Percentiles rank a stretch among this genome's conserved stretches.
Evolutionary conservation across 2,888 invertebrate genomes (phyloP).

Genomic region (Pachycephus smyrnensis): DNA sequence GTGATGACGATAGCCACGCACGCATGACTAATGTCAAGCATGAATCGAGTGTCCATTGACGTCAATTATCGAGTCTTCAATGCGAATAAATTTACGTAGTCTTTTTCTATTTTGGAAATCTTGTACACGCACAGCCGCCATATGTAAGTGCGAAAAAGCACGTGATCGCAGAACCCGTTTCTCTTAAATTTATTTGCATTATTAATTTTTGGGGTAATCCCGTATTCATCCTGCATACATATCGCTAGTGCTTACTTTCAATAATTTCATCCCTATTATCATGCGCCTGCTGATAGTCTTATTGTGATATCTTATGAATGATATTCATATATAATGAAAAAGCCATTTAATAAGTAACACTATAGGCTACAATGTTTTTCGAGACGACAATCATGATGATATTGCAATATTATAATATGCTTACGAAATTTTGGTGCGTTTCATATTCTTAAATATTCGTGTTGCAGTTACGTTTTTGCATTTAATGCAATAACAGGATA

Average conservation of each 20-base stretch:
- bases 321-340: no score
- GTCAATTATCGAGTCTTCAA: neutral
- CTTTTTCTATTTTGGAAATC: neutral
- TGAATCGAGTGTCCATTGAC: neutral
- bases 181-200: neutral
- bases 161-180: neutral
- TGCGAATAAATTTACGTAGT: neutral
- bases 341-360: neutral
- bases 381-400: neutral
- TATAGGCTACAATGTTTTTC: neutral
- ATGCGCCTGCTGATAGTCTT: no score
- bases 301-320: no score
- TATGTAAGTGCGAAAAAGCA: neutral
- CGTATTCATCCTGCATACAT: neutral
- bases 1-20: neutral
- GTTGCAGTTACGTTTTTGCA: neutral
- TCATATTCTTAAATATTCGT: neutral
- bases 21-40: neutral
- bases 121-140: neutral
- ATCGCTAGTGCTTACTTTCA: no score
- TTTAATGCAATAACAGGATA: neutral
- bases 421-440: neutral
- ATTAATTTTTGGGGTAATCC: neutral
- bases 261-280: no score
- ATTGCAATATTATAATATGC: neutral